A percentile compares a stretch with the other conserved stretches of the same genome.
phyloP scores from a whole-genome alignment of 2,797 vertebrate species.

The Todus mexicanus region DNA sequence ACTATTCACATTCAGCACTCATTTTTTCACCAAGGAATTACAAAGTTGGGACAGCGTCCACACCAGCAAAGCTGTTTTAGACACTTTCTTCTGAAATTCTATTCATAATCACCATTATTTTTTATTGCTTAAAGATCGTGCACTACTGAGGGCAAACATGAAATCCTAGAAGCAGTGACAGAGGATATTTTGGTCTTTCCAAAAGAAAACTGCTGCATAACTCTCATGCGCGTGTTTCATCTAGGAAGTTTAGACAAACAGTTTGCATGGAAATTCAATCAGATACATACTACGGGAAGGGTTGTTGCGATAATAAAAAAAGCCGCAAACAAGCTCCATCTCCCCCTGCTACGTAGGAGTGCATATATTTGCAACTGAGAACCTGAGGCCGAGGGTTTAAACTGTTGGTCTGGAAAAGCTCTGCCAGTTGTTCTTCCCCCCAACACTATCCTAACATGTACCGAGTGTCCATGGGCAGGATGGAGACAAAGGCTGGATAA shows the following conservation, averaged over 20 bases:
- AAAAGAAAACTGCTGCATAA: not conserved
- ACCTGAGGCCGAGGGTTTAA: not conserved
- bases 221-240: not conserved
- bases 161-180: not conserved
- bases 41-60: fast-evolving
- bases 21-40: not conserved
- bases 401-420: not conserved
- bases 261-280: not conserved
- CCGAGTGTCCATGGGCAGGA: not conserved
- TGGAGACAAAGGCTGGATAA: slow-evolving; percentile 82
- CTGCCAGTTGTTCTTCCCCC: not conserved
- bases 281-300: not conserved
- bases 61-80: not conserved
- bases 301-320: not conserved
- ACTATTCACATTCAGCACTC: slow-evolving; percentile 15
- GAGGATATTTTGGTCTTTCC: not conserved
- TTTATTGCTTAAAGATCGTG: fast-evolving
- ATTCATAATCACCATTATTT: not conserved
- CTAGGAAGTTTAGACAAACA: not conserved
- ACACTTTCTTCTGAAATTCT: not conserved
- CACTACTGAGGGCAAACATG: not conserved
- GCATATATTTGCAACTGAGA: not conserved
- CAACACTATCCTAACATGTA: not conserved
- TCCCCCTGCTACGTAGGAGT: not conserved
- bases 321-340: not conserved